phyloP scores from a whole-genome alignment of 2,888 invertebrate species.

The Caenorhabditis afra region DNA sequence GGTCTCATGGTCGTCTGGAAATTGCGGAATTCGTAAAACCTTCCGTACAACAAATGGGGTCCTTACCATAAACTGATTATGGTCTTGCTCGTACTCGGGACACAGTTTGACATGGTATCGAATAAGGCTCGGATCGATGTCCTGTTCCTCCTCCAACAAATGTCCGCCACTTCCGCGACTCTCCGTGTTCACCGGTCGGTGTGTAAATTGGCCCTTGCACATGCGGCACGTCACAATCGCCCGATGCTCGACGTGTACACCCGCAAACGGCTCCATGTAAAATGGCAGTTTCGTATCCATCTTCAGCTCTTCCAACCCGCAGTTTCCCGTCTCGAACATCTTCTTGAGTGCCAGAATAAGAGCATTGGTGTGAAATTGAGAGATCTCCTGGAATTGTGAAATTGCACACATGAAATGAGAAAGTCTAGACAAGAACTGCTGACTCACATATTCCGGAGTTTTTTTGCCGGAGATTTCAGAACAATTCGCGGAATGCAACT shows the following conservation, averaged over 20 bases:
- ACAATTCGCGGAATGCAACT: conserved; percentile 13
- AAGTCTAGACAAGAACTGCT: no score
- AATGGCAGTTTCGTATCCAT: conserved; percentile 19
- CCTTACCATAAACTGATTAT: no score
- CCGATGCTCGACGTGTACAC: conserved; percentile 6
- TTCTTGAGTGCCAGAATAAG: conserved; percentile 36
- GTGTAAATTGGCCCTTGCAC: conserved; percentile 35
- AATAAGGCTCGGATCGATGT: conserved; percentile 51
- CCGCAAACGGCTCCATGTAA: conserved; percentile 40
- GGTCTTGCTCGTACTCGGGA: no score
- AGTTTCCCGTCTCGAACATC: conserved; percentile 29
- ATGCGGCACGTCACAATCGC: conserved; percentile 39
- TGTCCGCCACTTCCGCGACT: conserved; percentile 60
- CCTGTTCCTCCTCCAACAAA: conserved; percentile 66
- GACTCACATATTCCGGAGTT: conserved; percentile 30
- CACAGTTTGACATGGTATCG: conserved; percentile 19
- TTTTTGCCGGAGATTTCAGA: conserved; percentile 6
- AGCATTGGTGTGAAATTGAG: conserved; percentile 27
- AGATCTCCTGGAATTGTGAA: conserved; percentile 6
- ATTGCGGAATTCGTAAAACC: no score
- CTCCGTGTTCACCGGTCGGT: background rate
- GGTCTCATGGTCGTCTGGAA: no score
- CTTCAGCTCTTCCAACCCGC: conserved; percentile 8
- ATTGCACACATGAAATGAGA: no score
- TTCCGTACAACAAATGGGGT: no score